Evolutionary conservation across 2,888 invertebrate genomes (phyloP).

Genomic region (Papilio demoleus): DNA sequence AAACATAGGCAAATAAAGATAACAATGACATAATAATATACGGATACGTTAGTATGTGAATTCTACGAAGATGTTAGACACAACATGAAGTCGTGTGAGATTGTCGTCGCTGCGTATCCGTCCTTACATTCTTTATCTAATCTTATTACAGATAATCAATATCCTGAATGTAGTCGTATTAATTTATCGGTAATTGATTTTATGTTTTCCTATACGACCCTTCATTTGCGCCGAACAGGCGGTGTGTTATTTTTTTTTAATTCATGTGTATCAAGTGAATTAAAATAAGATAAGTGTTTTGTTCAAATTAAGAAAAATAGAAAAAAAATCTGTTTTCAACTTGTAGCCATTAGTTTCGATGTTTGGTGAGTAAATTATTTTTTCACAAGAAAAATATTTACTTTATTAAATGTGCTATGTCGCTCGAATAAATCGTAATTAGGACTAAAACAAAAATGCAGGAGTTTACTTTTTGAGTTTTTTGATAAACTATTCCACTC

Average conservation of each 20-base stretch:
- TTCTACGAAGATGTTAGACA: not conserved
- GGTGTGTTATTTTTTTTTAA: not conserved
- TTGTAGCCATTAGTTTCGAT: not conserved
- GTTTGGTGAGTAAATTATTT: constrained; percentile 4
- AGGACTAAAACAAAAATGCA: no score
- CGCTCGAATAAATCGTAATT: no score
- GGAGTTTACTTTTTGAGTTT: no score
- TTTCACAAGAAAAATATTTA: no score
- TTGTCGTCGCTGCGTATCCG: constrained; percentile 9
- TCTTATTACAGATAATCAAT: constrained; percentile 39
- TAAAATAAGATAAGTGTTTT: constrained; percentile 15
- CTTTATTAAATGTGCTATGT: no score
- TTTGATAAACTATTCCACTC: no score
- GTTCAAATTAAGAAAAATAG: not conserved
- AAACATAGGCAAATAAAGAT: constrained; percentile 12
- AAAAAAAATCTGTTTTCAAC: not conserved
- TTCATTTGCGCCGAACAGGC: not conserved
- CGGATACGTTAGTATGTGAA: constrained; percentile 11
- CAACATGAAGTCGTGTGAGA: constrained; percentile 20
- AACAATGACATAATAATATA: constrained; percentile 3
- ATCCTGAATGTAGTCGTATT: constrained; percentile 28
- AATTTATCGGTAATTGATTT: constrained; percentile 25
- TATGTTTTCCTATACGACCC: constrained; percentile 5
- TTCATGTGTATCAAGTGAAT: constrained; percentile 2
- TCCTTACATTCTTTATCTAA: constrained; percentile 40